phyloP scores from a whole-genome alignment of 2,113 vertebrate species.

The Dromaius novaehollandiae region DNA sequence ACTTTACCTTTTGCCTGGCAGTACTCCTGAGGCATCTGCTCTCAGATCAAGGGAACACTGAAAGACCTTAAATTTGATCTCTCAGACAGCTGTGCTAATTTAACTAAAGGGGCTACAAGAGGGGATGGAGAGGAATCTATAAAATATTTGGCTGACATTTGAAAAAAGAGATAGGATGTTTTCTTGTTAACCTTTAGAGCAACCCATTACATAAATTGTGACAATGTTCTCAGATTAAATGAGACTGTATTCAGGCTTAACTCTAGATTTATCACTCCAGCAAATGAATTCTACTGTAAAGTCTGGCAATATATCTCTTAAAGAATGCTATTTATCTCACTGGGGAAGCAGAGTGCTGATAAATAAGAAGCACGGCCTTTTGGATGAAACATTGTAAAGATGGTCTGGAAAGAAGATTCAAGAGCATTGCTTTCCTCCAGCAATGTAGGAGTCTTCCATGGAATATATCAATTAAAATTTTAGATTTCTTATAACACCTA shows the following conservation, averaged over 20 bases:
- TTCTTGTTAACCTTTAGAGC: conserved; percentile 69
- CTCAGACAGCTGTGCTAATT: conserved; percentile 63
- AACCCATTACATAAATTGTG: conserved; percentile 59
- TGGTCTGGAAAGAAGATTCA: not conserved
- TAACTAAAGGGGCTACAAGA: conserved; percentile 61
- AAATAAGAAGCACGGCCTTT: conserved; percentile 54
- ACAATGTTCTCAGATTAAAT: conserved; percentile 58
- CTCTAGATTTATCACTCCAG: conserved; percentile 62
- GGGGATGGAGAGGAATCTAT: conserved; percentile 51
- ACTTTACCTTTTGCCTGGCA: conserved; percentile 54
- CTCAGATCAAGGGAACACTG: conserved; percentile 51
- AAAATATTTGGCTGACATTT: conserved; percentile 71
- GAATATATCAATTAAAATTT: not conserved
- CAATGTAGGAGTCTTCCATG: not conserved
- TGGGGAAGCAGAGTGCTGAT: conserved; percentile 44
- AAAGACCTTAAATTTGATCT: conserved; percentile 64
- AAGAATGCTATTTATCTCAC: conserved; percentile 69
- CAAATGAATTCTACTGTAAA: conserved; percentile 69
- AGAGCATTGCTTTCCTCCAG: not conserved
- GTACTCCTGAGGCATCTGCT: conserved; percentile 50
- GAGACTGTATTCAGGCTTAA: conserved; percentile 39
- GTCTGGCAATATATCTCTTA: conserved; percentile 52
- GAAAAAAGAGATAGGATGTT: conserved; percentile 68
- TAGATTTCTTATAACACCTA: not conserved
- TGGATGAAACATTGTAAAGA: conserved; percentile 14